These are phyloP conservation scores for Ceryle rudis DNA, from an alignment of 2,797 vertebrate genomes.

Conservation along the genomic window DNA sequence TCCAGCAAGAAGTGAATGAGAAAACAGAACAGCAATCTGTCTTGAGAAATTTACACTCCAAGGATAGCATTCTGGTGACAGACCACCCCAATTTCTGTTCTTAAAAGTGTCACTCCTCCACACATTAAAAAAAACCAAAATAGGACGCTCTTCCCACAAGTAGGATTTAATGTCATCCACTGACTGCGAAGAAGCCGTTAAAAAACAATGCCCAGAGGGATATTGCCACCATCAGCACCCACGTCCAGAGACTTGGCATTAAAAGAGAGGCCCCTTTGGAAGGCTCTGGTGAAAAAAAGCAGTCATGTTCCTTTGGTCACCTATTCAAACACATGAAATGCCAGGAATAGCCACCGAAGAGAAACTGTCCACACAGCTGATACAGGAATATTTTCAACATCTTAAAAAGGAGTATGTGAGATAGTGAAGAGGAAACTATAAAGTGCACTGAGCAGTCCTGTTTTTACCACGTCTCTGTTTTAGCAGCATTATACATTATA, in stretches of 20 bases:
- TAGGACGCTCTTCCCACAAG: slow-evolving; percentile 38
- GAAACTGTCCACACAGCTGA: neutral
- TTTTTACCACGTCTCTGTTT: neutral
- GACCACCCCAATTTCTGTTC: neutral
- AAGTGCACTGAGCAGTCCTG: neutral
- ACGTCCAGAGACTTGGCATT: neutral
- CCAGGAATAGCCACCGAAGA: neutral
- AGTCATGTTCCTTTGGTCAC: neutral
- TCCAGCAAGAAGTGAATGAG: slow-evolving; percentile 1
- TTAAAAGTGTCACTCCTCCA: slow-evolving; percentile 15
- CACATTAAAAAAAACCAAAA: neutral
- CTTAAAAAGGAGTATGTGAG: neutral
- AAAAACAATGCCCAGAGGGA: neutral
- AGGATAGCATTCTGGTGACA: slow-evolving; percentile 24
- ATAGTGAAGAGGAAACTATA: neutral
- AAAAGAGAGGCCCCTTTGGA: slow-evolving; percentile 11
- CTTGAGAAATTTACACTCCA: neutral
- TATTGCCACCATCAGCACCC: slow-evolving; percentile 1
- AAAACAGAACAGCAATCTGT: slow-evolving; percentile 33
- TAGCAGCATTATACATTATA: neutral
- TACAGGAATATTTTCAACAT: neutral
- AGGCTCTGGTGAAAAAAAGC: slow-evolving; percentile 1
- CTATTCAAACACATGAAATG: neutral
- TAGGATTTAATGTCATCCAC: neutral
- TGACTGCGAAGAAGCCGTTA: slow-evolving; percentile 8